Conservation (phyloP, 2,797 vertebrate species). For the Semaprochilodus insignis region DNA sequence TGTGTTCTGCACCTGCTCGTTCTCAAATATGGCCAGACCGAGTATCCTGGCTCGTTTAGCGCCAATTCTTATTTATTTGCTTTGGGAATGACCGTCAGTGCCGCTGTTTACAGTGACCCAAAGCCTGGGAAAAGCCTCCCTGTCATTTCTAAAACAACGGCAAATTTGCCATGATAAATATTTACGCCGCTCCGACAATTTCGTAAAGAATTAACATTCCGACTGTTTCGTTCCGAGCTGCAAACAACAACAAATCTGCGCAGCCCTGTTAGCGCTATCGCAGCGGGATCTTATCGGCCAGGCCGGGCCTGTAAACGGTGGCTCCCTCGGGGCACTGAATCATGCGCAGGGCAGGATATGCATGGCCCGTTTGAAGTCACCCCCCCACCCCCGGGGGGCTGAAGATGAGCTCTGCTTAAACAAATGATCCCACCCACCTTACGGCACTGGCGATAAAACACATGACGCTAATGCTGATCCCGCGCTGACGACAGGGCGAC, state of each 20-base stretch:
- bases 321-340: slow-evolving; percentile 73
- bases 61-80: background rate
- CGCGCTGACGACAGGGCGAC: background rate
- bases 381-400: slow-evolving; percentile 56
- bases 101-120: slow-evolving; percentile 22
- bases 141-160: slow-evolving; percentile 63
- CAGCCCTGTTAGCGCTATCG: slow-evolving; percentile 74
- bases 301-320: slow-evolving; percentile 72
- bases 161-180: slow-evolving; percentile 81
- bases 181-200: slow-evolving; percentile 73
- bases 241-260: slow-evolving; percentile 77
- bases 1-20: background rate
- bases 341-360: slow-evolving; percentile 68
- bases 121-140: slow-evolving; percentile 62
- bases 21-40: background rate
- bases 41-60: background rate
- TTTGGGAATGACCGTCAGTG: background rate
- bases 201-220: slow-evolving; percentile 68
- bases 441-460: slow-evolving; percentile 1
- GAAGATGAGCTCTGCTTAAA: slow-evolving; percentile 70
- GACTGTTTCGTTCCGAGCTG: slow-evolving; percentile 65
- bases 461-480: background rate
- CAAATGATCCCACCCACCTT: slow-evolving; percentile 65
- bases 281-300: slow-evolving; percentile 74
- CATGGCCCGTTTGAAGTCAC: slow-evolving; percentile 71